Base-by-base conservation (phyloP, 2,888 invertebrate genomes). In the Apotomis betuletana region DNA sequence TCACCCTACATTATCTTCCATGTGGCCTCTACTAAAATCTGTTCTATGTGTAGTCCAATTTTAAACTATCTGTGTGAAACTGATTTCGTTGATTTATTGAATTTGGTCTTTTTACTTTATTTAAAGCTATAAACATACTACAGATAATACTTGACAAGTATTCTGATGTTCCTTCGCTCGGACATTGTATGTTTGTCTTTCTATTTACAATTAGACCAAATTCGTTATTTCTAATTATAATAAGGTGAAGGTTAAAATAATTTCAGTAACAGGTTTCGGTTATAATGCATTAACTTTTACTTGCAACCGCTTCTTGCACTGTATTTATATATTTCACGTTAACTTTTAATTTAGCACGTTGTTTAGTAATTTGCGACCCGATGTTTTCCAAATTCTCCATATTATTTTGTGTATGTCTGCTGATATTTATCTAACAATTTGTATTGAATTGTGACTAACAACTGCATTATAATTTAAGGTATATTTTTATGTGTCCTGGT, bases 381-480 rank as follows among this genome's bases (percentile, higher is more conserved):
- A n/a, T 51, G 27, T 58, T 58, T 13, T 49, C 49, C 6, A 49
- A 49, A 49, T 49, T 36, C 36, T 62, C 38, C 44, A 13, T 15
- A 41, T 12, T 67, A 49, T 46, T 6, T 36, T 51, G 27, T 65
- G 12, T 55, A 55, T 59, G 59, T 67, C 54, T 67, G 57, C 60
- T 58, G 12, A 27, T 15, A 51, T n/a, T n/a, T 62, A 51, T 60
- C 64, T 80, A 81, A 82, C 75, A 46, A 57, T 57, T 9, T 57
- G 69, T 78, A 69, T 75, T 72, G 67, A 77, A 69, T 60, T 73
- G 83, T 84, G 77, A 83, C 82, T 85, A 85, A 84, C 65, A 65
- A 9, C 44, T 41, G 44, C 81, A 72, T 68, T 59, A 54, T 54
- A 46, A n/a, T 51, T 54, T 49, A 59, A 41, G 10, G 44, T 36